Evolutionary conservation across 2,888 invertebrate species (phyloP), one percentile per base, ranked within the genome.

Genomic region (Drosophila nr. medialis): DNA sequence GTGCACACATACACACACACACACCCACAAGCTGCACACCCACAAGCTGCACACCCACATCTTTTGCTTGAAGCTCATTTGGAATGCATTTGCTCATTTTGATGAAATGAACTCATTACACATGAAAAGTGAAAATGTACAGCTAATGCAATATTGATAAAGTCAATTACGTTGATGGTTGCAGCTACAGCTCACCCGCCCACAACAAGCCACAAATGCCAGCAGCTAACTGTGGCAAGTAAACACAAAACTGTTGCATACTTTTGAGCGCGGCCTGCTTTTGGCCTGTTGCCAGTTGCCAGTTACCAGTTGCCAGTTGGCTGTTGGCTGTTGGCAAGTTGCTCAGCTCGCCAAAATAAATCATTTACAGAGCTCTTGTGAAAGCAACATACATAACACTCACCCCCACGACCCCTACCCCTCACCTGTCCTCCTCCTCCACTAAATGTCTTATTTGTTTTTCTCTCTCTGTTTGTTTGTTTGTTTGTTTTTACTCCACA

Each of bases 11-110:
- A 27, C 32, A 32, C 24, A 0, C 21, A 4, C 13, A 1, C 11
- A 7, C 4, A 13, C 7, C 4, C 21, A 15, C 30, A 32, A n/a
- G n/a, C n/a, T n/a, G n/a, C 34, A 51, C 49, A 42, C 27, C 10
- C 29, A 66, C 30, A 49, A 8, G 13, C 21, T 38, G 58, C 34
- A 64, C 21, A 56, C 27, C 27, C 10, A 36, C 27, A 49, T 4
- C n/a, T 11, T 13, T 11, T 21, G 34, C 24, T 15, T 34, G 18
- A 10, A 73, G 64, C 86, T 83, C 80, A 85, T 83, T 68, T 75
- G 56, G 70, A 64, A 85, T 85, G 83, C 81, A 85, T 81, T 81
- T 73, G 73, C 73, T 77, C 77, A 77, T 81, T 83, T 75, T 50
- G 83, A 80, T 83, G 73, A 83, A 81, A 69, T 69, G 68, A 71